A percentile compares a stretch with the other conserved stretches of the same genome.
phyloP scores from a whole-genome alignment of 2,797 vertebrate genomes.

The Tarsius wallacei region DNA sequence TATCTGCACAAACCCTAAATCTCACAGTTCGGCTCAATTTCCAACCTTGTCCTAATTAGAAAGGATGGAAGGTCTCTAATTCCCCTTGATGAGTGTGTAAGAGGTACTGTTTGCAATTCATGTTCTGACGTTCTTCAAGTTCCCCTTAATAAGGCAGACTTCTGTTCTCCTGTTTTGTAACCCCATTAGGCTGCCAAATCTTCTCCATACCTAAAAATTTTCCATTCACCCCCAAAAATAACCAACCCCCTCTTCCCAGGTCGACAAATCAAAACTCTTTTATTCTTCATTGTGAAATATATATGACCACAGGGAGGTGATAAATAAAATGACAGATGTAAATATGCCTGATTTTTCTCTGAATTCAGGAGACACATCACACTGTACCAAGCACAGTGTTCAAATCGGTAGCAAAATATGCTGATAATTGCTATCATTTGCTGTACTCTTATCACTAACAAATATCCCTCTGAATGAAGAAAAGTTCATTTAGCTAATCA shows the following conservation, averaged over 20 bases:
- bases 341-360: constrained; percentile 77
- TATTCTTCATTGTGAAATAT: constrained; percentile 47
- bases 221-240: constrained; percentile 32
- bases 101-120: constrained; percentile 65
- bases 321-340: constrained; percentile 84
- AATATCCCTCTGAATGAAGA: constrained; percentile 71
- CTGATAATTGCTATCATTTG: constrained; percentile 58
- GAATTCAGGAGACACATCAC: constrained; percentile 66
- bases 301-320: constrained; percentile 72
- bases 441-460: constrained; percentile 42
- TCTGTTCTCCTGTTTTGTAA: constrained; percentile 43
- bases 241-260: constrained; percentile 27
- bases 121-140: constrained; percentile 41
- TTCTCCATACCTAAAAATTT: constrained; percentile 66
- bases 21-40: constrained; percentile 42
- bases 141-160: constrained; percentile 47
- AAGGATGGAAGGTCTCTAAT: constrained; percentile 58
- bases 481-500: constrained; percentile 82
- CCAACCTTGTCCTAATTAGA: constrained; percentile 71
- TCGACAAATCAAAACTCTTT: constrained; percentile 85
- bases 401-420: constrained; percentile 71
- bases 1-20: constrained; percentile 45
- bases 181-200: constrained; percentile 53
- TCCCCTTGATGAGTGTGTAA: constrained; percentile 60
- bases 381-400: constrained; percentile 68